Percentiles rank a stretch among this genome's conserved stretches.
Conservation (phyloP, 1,140 invertebrate genomes). For the Pollicipes pollicipes region DNA sequence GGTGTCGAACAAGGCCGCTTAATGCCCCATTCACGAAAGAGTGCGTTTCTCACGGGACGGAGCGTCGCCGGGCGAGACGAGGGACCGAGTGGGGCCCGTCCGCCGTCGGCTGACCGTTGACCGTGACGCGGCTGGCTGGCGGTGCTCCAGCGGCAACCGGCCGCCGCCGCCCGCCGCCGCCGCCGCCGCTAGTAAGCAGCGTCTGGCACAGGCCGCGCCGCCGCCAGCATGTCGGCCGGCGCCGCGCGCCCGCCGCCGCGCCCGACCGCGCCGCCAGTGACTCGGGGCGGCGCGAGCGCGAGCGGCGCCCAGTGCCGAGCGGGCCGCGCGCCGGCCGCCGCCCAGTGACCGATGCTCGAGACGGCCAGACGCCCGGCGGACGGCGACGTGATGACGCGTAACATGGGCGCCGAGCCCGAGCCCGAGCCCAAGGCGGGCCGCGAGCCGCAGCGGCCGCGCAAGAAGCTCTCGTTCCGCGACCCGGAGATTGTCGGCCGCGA, state of each 20-base stretch:
- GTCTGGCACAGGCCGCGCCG: too few relatives aligned
- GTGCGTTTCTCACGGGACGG: too few relatives aligned
- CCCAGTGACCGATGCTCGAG: background rate
- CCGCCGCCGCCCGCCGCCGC: too few relatives aligned
- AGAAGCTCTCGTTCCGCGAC: conserved; percentile 67
- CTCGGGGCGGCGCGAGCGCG: background rate
- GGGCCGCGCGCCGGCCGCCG: too few relatives aligned
- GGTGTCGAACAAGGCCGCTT: too few relatives aligned
- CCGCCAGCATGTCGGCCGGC: background rate
- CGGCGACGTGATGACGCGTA: background rate
- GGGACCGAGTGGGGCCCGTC: too few relatives aligned
- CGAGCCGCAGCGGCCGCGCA: conserved; percentile 40
- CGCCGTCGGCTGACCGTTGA: background rate
- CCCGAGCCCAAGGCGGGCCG: background rate
- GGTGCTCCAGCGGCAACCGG: background rate
- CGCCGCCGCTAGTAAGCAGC: too few relatives aligned
- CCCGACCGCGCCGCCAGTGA: background rate
- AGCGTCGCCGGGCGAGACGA: too few relatives aligned
- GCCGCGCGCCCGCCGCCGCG: too few relatives aligned
- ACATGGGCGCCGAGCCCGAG: background rate
- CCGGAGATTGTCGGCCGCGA: conserved; percentile 45
- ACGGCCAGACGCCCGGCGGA: background rate
- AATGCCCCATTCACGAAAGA: too few relatives aligned
- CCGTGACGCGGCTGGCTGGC: background rate
- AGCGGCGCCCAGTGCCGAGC: too few relatives aligned